phyloP scores from a whole-genome alignment of 2,113 vertebrate species.

The Hemicordylus capensis region DNA sequence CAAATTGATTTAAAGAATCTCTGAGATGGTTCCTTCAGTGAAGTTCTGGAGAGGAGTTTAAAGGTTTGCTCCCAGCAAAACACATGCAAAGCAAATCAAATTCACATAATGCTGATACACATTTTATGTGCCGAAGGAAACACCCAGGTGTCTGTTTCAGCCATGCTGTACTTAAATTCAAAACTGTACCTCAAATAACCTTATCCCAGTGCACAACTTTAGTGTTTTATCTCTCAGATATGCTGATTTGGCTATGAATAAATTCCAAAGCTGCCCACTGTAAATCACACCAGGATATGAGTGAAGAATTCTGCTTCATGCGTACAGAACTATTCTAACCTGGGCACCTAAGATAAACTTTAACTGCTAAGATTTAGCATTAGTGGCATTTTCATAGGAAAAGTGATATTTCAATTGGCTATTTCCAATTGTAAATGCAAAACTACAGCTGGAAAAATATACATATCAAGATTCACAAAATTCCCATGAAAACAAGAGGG shows the following conservation, averaged over 20 bases:
- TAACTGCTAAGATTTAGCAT: slow-evolving; percentile 58
- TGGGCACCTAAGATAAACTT: slow-evolving; percentile 49
- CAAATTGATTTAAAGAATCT: not conserved
- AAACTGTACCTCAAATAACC: slow-evolving; percentile 56
- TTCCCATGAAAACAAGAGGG: slow-evolving; percentile 75
- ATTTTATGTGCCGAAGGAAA: slow-evolving; percentile 22
- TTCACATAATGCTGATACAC: accelerated
- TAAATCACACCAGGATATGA: slow-evolving; percentile 9
- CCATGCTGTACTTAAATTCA: slow-evolving; percentile 14
- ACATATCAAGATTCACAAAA: slow-evolving; percentile 77
- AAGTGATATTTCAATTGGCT: slow-evolving; percentile 71
- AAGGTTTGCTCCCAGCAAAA: slow-evolving; percentile 28
- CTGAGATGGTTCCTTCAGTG: not conserved
- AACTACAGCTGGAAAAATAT: slow-evolving; percentile 77
- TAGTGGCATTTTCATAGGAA: slow-evolving; percentile 73
- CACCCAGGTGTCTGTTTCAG: slow-evolving; percentile 4
- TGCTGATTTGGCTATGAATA: not conserved
- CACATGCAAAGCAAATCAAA: slow-evolving; percentile 15
- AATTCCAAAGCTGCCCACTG: slow-evolving; percentile 4
- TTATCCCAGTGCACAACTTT: slow-evolving; percentile 10
- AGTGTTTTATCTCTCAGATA: not conserved
- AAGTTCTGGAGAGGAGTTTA: slow-evolving; percentile 13
- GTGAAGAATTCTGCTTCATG: slow-evolving; percentile 26
- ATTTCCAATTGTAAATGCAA: slow-evolving; percentile 76
- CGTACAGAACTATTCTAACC: not conserved